Percentiles rank a stretch among this genome's conserved stretches.
These are phyloP conservation scores for Elegia similella DNA, from an alignment of 2,888 invertebrate species.

Conservation along the genomic window DNA sequence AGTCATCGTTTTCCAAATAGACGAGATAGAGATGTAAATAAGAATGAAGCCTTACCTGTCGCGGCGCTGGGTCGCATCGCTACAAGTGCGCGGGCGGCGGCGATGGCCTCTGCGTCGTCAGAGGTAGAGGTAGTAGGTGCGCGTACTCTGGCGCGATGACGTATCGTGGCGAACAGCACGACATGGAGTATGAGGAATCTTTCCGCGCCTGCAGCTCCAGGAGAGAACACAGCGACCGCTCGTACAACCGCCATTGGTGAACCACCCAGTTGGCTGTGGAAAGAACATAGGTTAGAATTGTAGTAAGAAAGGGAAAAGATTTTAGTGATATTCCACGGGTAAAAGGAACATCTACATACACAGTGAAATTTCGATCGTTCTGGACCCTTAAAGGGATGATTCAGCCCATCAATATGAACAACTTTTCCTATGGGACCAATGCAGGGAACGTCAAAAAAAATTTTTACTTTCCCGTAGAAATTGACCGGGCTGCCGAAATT, in stretches of 20 bases:
- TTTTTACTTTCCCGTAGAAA: too few species aligned
- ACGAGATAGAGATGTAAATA: background rate
- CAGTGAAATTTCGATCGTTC: too few species aligned
- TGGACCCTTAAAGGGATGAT: too few species aligned
- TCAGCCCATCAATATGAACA: too few species aligned
- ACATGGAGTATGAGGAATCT: slow-evolving; percentile 49
- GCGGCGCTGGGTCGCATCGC: slow-evolving; percentile 66
- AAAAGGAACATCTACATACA: too few species aligned
- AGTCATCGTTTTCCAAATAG: too few species aligned
- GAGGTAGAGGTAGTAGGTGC: slow-evolving; percentile 62
- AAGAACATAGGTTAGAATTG: background rate
- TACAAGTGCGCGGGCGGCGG: slow-evolving; percentile 78
- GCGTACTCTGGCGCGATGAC: slow-evolving; percentile 69
- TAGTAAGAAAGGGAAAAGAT: background rate
- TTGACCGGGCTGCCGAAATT: too few species aligned
- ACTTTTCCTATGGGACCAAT: too few species aligned
- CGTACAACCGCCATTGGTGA: slow-evolving; percentile 73
- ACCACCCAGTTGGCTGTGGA: slow-evolving; percentile 69
- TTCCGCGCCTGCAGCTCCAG: slow-evolving; percentile 66
- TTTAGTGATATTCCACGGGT: too few species aligned
- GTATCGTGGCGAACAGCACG: slow-evolving; percentile 69
- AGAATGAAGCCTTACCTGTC: slow-evolving; percentile 37
- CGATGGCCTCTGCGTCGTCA: slow-evolving; percentile 61
- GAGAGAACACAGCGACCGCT: slow-evolving; percentile 69
- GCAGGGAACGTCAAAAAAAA: too few species aligned